Percentiles rank a stretch among this genome's conserved stretches.
phyloP scores from a whole-genome alignment of 1,140 invertebrate genomes.

The Drosophila lacertosa region DNA sequence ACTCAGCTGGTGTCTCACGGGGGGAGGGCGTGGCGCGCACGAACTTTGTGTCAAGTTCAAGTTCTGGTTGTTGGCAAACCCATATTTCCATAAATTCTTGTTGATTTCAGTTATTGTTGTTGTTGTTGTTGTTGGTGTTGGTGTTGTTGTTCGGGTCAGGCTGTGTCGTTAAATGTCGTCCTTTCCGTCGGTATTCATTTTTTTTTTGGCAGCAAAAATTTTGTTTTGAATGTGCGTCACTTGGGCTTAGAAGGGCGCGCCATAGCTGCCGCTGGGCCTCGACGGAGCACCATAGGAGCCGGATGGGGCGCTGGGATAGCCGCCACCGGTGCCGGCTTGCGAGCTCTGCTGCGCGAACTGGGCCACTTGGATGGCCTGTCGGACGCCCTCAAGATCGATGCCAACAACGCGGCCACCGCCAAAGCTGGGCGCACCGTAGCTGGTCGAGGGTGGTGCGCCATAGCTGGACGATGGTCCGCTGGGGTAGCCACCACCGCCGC shows the following conservation, averaged over 20 bases:
- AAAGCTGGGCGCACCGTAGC: slow-evolving; percentile 86
- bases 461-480: slow-evolving; percentile 84
- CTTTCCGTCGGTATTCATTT: slow-evolving; percentile 60
- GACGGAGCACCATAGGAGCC: slow-evolving; percentile 84
- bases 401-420: slow-evolving; percentile 87
- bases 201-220: slow-evolving; percentile 73
- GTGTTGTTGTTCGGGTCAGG: slow-evolving; percentile 31
- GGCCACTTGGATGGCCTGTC: slow-evolving; percentile 88
- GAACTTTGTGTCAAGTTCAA: slow-evolving; percentile 18
- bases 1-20: slow-evolving; percentile 29
- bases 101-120: slow-evolving; percentile 39
- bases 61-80: slow-evolving; percentile 23
- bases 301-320: slow-evolving; percentile 75
- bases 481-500: slow-evolving; percentile 83
- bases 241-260: slow-evolving; percentile 83
- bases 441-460: slow-evolving; percentile 85
- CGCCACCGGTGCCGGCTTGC: slow-evolving; percentile 74
- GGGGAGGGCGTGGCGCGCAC: slow-evolving; percentile 27
- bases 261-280: slow-evolving; percentile 79
- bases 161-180: slow-evolving; percentile 50
- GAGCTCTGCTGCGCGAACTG: slow-evolving; percentile 86
- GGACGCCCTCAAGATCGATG: slow-evolving; percentile 87
- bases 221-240: slow-evolving; percentile 33
- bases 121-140: slow-evolving; percentile 33
- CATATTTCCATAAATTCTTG: slow-evolving; percentile 47